Percentiles rank a stretch among this genome's conserved stretches.
Evolutionary conservation across 2,888 invertebrate species (phyloP).

Genomic region (Phytoseiulus persimilis): DNA sequence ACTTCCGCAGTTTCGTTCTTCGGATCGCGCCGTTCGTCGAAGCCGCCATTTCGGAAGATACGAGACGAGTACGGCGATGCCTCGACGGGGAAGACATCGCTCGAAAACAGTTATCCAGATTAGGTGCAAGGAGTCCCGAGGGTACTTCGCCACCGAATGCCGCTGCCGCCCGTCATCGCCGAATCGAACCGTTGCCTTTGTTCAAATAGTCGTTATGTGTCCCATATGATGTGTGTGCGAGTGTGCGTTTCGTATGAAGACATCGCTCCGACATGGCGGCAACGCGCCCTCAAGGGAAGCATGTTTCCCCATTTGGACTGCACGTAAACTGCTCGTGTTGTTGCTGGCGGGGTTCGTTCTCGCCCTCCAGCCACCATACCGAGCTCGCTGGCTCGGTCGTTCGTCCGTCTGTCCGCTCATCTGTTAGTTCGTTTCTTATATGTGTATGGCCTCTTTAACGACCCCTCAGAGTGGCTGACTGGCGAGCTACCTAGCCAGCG

Average conservation of each 20-base stretch:
- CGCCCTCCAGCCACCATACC: neutral
- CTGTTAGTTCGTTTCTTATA: conserved; percentile 15
- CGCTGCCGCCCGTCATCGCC: neutral
- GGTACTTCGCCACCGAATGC: too few species aligned
- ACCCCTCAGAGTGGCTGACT: neutral
- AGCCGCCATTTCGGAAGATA: too few species aligned
- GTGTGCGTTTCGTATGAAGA: neutral
- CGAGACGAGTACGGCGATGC: too few species aligned
- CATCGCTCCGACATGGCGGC: neutral
- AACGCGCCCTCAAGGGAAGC: neutral
- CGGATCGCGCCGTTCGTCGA: too few species aligned
- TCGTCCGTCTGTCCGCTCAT: neutral
- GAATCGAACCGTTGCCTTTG: neutral
- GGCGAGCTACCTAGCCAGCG: neutral
- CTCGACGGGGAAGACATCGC: too few species aligned
- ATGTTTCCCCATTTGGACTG: neutral
- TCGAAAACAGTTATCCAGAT: too few species aligned
- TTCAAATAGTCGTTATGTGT: neutral
- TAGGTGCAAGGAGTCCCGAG: too few species aligned
- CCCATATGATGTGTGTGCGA: neutral
- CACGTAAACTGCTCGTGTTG: neutral
- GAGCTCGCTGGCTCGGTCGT: neutral
- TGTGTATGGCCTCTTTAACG: neutral
- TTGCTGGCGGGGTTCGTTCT: neutral
- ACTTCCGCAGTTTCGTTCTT: neutral